These are phyloP conservation scores for Orestias chungarensis DNA, from an alignment of 2,797 vertebrate species.

Conservation along the genomic window DNA sequence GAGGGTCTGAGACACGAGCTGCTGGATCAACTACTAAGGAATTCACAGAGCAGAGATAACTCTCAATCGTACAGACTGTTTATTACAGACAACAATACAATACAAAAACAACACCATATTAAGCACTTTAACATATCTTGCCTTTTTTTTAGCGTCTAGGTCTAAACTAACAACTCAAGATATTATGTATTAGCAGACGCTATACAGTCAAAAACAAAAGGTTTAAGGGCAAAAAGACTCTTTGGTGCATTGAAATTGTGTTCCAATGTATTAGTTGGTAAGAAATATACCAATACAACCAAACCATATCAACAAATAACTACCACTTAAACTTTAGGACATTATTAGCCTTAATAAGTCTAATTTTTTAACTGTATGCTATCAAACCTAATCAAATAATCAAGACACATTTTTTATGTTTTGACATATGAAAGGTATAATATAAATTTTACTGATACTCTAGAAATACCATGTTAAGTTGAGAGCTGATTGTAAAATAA, in stretches of 20 bases:
- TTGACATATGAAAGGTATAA: no score
- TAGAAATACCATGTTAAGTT: no score
- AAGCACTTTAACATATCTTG: neutral
- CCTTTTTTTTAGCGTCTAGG: neutral
- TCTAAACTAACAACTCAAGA: neutral
- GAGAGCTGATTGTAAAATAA: no score
- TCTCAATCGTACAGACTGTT: slow-evolving; percentile 14
- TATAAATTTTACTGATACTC: no score
- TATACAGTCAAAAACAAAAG: neutral
- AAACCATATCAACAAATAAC: neutral
- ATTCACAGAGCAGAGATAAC: slow-evolving; percentile 14
- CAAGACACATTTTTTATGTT: no score
- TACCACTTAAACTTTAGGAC: neutral
- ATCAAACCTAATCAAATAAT: no score
- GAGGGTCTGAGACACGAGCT: slow-evolving; percentile 16
- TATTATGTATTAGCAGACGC: neutral
- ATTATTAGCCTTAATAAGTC: no score
- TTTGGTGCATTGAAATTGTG: neutral
- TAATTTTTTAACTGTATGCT: no score
- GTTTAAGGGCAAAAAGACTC: neutral
- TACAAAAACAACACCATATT: neutral
- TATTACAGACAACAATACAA: neutral
- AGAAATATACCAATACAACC: neutral
- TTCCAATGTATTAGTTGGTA: neutral
- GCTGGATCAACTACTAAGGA: slow-evolving; percentile 8